These are phyloP conservation scores for Neosilurus hyrtlii DNA, from an alignment of 2,797 vertebrate genomes.

Conservation along the genomic window DNA sequence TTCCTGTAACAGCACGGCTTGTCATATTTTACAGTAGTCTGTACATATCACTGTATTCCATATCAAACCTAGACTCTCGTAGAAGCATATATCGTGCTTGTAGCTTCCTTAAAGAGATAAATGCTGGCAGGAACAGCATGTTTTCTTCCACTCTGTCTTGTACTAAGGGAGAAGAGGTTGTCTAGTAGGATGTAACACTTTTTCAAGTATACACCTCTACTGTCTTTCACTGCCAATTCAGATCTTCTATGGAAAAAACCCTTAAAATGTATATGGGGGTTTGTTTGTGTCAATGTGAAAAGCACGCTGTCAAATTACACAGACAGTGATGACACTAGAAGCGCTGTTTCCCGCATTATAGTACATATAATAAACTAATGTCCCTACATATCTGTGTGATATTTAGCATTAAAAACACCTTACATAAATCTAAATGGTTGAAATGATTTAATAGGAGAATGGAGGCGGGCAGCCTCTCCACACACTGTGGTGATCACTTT, in stretches of 20 bases:
- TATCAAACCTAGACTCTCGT: background rate
- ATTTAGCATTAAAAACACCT: constrained; percentile 1
- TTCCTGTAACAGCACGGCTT: background rate
- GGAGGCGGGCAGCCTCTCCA: constrained; percentile 16
- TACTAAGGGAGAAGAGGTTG: background rate
- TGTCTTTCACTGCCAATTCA: background rate
- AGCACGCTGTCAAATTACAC: background rate
- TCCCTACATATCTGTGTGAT: constrained; percentile 10
- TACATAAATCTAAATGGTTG: constrained; percentile 10
- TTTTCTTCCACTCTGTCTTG: background rate
- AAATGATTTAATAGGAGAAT: constrained; percentile 14
- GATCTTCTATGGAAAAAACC: background rate
- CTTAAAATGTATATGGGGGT: background rate
- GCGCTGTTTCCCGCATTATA: background rate
- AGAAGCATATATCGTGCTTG: background rate
- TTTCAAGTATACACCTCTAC: constrained; percentile 2
- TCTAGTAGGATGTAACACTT: constrained; percentile 5
- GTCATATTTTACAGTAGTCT: background rate
- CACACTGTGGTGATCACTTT: constrained; percentile 20
- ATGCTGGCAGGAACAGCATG: constrained; percentile 10
- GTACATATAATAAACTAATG: background rate
- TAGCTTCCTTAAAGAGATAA: background rate
- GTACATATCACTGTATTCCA: background rate
- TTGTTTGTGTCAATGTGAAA: constrained; percentile 1
- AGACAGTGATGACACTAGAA: constrained; percentile 3